Conservation (phyloP, 2,888 invertebrate species). For the Xestoiulus laeticollis region DNA sequence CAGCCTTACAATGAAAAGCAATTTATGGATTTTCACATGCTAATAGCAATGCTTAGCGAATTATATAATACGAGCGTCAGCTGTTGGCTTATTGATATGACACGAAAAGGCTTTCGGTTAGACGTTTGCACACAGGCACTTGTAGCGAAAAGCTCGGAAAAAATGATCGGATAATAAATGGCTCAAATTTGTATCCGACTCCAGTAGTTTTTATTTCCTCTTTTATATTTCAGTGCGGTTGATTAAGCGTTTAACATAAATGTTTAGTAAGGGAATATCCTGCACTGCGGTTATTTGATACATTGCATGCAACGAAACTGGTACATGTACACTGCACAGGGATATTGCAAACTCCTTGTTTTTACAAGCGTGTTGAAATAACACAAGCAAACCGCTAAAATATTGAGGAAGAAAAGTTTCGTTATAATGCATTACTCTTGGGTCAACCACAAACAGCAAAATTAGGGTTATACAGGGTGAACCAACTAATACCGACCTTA, state of each 20-base stretch:
- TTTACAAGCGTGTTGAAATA: neutral
- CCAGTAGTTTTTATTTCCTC: conserved; percentile 5
- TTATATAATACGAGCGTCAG: conserved; percentile 21
- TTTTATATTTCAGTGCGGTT: conserved; percentile 6
- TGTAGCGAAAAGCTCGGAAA: neutral
- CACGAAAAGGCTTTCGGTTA: conserved; percentile 28
- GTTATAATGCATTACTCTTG: neutral
- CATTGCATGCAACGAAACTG: neutral
- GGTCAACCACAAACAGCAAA: neutral
- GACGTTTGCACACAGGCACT: neutral
- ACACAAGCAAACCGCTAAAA: neutral
- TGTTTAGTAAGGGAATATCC: neutral
- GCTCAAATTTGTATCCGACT: conserved; percentile 1
- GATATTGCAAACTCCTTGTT: neutral
- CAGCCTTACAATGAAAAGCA: neutral
- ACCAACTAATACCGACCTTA: too few species aligned
- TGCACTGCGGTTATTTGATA: conserved; percentile 8
- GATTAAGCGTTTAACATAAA: conserved; percentile 19
- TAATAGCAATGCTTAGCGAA: conserved; percentile 33
- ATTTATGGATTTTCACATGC: conserved; percentile 33
- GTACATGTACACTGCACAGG: neutral
- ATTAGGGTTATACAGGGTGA: too few species aligned
- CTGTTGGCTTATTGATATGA: conserved; percentile 34
- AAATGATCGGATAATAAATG: conserved; percentile 34
- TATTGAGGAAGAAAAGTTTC: neutral